Base-by-base conservation (phyloP, 2,797 vertebrate genomes). In the Tarsius wallacei region DNA sequence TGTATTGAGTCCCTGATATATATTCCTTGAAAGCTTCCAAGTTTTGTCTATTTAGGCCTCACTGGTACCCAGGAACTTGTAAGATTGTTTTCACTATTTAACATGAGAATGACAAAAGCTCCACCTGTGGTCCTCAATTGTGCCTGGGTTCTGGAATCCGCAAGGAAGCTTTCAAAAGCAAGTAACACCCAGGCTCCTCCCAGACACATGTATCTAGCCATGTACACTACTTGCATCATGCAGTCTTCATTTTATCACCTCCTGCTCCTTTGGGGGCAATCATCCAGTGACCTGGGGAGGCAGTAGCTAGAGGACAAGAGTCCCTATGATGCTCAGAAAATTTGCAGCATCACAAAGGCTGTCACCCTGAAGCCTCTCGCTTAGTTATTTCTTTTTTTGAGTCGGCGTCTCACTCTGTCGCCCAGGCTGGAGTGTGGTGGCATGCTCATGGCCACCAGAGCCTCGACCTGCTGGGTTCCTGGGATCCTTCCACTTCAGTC, bases 181-280 rank as follows among this genome's bases (percentile, higher is more conserved):
- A 42, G 21, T 42, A 24, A 55, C 53, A 7, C 31, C 73, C 31
- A 51, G n/a, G 26, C 16, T 31, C 7, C 19, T 11, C 21, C 12
- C 2, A 12, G 22, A 36, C 5, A 26, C 0, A 14, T 7, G 15
- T 14, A 10, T 55, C 7, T 5, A 31, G 28, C 33, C 33, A 2
- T 78, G 36, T 36, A n/a, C 16, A 74, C 2, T n/a, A n/a, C n/a
- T n/a, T n/a, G n/a, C n/a, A n/a, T 16, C 61, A 6, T 42, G 13
- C 2, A 42, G 22, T 7, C n/a, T 49, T 26, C 74, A 21, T 42
- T 36, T 55, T 14, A 24, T 53, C 16, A 64, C 5, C 61, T 21
- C 61, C 12, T 4, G 11, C 24, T 42, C 24, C 61, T 9, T 9
- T 1, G 8, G 1, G 9, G 14, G 19, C 4, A 66, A 7, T 6